These are phyloP conservation scores for Leptinotarsa peninsularis DNA, from an alignment of 2,888 invertebrate genomes.

Conservation along the genomic window DNA sequence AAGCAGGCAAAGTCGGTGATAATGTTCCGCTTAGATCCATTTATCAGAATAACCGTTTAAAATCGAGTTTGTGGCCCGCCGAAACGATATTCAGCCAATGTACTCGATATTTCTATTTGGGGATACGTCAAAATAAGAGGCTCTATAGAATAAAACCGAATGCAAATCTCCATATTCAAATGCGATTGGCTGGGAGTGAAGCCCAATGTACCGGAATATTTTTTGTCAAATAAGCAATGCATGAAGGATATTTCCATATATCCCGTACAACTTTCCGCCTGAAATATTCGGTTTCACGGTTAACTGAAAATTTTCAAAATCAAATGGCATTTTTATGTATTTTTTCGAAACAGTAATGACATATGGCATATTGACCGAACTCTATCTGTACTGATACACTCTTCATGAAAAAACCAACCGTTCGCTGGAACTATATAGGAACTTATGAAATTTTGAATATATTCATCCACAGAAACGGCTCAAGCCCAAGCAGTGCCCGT, in stretches of 20 bases:
- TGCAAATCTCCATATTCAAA: slow-evolving; percentile 55
- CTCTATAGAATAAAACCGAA: slow-evolving; percentile 47
- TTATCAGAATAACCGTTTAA: slow-evolving; percentile 56
- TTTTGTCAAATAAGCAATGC: slow-evolving; percentile 22
- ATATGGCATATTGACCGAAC: not conserved
- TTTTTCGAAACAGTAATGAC: not conserved
- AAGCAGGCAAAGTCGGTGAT: slow-evolving; percentile 58
- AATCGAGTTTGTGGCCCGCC: slow-evolving; percentile 46
- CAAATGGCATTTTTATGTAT: not conserved
- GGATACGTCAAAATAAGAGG: slow-evolving; percentile 47
- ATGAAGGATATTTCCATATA: slow-evolving; percentile 14
- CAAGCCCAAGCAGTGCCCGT: too few relatives aligned
- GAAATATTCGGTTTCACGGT: slow-evolving; percentile 9
- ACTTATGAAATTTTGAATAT: too few relatives aligned
- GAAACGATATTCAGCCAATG: slow-evolving; percentile 34
- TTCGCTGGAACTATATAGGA: too few relatives aligned
- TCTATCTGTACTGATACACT: too few relatives aligned
- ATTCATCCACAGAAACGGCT: too few relatives aligned
- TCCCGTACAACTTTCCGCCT: not conserved
- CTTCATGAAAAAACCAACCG: too few relatives aligned
- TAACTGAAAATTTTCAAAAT: slow-evolving; percentile 1
- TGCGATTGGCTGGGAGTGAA: slow-evolving; percentile 49
- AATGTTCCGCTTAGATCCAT: slow-evolving; percentile 62
- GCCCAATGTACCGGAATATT: slow-evolving; percentile 20
- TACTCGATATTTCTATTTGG: slow-evolving; percentile 47